Conservation (phyloP, 53 echinoderm and acorn worm genomes). For the Apostichopus leukothele region DNA sequence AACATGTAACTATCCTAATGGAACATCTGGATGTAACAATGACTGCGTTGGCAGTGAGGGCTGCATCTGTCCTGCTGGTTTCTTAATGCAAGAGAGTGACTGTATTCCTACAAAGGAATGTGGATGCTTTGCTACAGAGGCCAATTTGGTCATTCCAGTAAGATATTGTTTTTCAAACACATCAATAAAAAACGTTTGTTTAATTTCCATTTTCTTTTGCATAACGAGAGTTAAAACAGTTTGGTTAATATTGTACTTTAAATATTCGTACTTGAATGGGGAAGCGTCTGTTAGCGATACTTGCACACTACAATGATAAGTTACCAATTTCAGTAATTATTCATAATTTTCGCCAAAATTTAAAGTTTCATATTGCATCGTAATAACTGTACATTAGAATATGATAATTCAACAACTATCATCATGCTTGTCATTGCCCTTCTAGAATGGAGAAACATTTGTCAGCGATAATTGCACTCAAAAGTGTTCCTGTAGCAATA, state of each 20-base stretch:
- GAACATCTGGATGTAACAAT: not conserved
- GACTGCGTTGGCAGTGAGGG: conserved; percentile 2
- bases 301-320: too few relatives aligned
- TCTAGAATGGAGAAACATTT: not conserved
- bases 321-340: too few relatives aligned
- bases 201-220: not conserved
- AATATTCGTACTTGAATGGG: too few relatives aligned
- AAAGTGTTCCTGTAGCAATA: not conserved
- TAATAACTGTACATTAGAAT: too few relatives aligned
- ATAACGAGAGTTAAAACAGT: not conserved
- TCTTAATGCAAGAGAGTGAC: not conserved
- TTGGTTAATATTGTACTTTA: too few relatives aligned
- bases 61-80: conserved; percentile 6
- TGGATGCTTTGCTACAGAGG: not conserved
- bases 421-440: not conserved
- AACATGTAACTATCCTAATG: not conserved
- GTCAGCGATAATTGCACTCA: not conserved
- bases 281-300: too few relatives aligned
- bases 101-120: conserved; percentile 2
- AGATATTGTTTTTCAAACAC: not conserved
- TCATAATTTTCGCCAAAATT: too few relatives aligned
- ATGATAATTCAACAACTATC: too few relatives aligned
- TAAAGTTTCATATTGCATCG: too few relatives aligned
- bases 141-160: conserved; percentile 17
- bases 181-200: not conserved